phyloP scores from a whole-genome alignment of 2,888 invertebrate genomes.

The Archips crataeganus region DNA sequence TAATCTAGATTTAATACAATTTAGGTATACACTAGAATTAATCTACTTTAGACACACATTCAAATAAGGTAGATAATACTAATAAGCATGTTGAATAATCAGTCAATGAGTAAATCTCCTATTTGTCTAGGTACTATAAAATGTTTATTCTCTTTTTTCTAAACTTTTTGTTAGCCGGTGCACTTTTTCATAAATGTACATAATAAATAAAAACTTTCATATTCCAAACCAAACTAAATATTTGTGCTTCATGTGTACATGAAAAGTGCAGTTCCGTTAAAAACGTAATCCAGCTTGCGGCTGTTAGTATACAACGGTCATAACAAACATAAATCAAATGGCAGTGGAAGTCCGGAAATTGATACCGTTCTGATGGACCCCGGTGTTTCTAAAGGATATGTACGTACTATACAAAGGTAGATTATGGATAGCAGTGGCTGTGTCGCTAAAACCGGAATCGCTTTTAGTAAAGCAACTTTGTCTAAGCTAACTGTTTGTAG shows the following conservation, averaged over 20 bases:
- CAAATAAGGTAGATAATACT: too few species aligned
- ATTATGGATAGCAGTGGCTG: constrained; percentile 19
- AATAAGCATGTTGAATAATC: too few species aligned
- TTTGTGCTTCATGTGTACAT: constrained; percentile 21
- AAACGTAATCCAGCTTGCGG: constrained; percentile 33
- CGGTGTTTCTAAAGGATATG: constrained; percentile 55
- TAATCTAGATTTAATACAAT: neutral
- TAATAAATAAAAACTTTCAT: neutral
- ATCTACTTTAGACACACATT: too few species aligned
- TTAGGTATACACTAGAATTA: neutral
- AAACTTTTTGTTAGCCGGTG: neutral
- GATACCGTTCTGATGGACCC: constrained; percentile 69
- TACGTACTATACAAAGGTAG: constrained; percentile 19
- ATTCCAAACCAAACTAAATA: constrained; percentile 12
- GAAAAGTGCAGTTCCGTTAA: constrained; percentile 29
- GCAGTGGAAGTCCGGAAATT: constrained; percentile 74
- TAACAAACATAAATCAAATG: constrained; percentile 76
- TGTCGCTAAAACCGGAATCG: constrained; percentile 37
- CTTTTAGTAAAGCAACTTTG: constrained; percentile 39
- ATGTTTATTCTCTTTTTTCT: neutral
- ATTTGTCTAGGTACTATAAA: too few species aligned
- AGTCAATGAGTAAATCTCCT: too few species aligned
- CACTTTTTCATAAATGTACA: neutral
- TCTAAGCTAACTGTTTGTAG: constrained; percentile 28
- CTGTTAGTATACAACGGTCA: constrained; percentile 58